Evolutionary conservation across 1,140 invertebrate species (phyloP), one percentile per base, ranked within the genome.

Genomic region (Ganaspis sp.): DNA sequence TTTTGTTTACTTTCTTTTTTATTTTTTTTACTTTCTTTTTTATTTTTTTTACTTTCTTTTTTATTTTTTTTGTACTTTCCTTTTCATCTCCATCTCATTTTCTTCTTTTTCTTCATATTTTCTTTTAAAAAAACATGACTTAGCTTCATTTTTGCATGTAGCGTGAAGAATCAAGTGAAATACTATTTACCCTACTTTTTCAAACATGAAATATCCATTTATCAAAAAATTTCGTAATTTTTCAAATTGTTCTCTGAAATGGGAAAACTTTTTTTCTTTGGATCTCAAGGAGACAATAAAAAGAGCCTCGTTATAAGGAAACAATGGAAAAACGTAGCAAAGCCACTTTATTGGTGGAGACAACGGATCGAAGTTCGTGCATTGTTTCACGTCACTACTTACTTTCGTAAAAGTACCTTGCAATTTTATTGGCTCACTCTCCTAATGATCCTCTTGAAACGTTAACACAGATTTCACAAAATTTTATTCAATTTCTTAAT

Each of bases 331-430:
- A 64, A 64, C 12, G 23, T 64, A 29, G 23, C 26, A 29, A 29
- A 29, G 58, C 23, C 58, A 64, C 26, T 64, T 64, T 64, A 64
- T 64, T 64, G 58, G 58, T n/a, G 23, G 23, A 26, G 23, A 64
- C 58, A 64, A 26, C 58, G 58, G 58, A 64, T 64, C 58, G 23
- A 64, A 64, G 58, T 64, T 64, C 11, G 23, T 64, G 26, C 23
- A 64, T 64, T 64, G 26, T 64, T 64, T 64, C 58, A 26, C 23
- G 21, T 64, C 58, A 64, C 58, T 34, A 64, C 3, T 64, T n/a
- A 29, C 58, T 64, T 64, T 29, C 58, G 15, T 64, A 29, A n/a
- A 64, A 64, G 11, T n/a, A 64, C 58, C 58, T 12, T 64, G 12
- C 21, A 64, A 15, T 29, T 64, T 64, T 64, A 64, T 64, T 64